Base-by-base conservation (phyloP, 1,140 invertebrate genomes). In the Micrasema longulum region DNA sequence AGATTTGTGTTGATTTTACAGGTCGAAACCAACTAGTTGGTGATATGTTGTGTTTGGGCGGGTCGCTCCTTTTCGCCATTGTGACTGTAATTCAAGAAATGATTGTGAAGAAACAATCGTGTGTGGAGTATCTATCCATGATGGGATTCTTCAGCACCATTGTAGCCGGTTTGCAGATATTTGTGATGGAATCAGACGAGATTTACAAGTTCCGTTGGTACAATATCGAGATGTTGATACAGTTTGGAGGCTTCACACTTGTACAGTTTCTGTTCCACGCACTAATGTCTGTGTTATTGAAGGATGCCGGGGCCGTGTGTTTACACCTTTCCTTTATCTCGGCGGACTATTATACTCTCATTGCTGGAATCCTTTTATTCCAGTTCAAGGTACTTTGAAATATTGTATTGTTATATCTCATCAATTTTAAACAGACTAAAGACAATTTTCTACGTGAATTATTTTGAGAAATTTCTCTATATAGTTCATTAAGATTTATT, bases 21-120 rank as follows among this genome's bases (percentile, higher is more conserved):
- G 93, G 91, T 26, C 90, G 90, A 80, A 92, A 94, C 80, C 90
- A 91, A 73, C 82, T 94, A 11, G 87, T 95, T 1, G 95, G 95
- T 16, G 94, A 96, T 79, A 90, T 96, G 88, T 83, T 96, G 6
- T 94, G 93, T 78, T 84, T 96, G 2, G 88, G 86, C n/a, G 94
- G 93, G 14, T 92, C 94, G 0, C 86, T 92, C 10, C 83, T 96
- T 0, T 95, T 94, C 82, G 94, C 93, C 2, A 84, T 95, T 38
- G 91, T 92, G 10, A 95, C 94, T 77, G 91, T 96, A 0, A 86
- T 92, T 1, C 91, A 96, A 85, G 95, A 97, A 81, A 89, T 93
- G 79, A 89, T 92, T 50, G 91, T 96, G 12, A 93, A 94, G 81
- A 91, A 89, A 16, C 91, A 91, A 69, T 90, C 92, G 68, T 89